Evolutionary conservation across 1,140 invertebrate genomes (phyloP), one percentile per base, ranked within the genome.

Genomic region (Hyles euphorbiae): DNA sequence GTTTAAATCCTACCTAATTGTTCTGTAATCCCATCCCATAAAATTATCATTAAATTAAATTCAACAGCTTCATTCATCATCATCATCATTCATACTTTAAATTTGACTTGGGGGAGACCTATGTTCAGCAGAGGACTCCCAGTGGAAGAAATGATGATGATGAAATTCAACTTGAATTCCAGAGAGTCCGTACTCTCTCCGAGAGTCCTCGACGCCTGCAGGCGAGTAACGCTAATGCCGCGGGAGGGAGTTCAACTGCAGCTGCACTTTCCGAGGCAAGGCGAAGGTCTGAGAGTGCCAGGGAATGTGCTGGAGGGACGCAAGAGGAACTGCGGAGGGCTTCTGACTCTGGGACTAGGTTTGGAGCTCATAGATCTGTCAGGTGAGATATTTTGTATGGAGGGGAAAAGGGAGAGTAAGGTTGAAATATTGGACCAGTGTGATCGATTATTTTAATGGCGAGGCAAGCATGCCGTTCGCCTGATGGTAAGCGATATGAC

Each of bases 121-220:
- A 22, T 22, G 22, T 22, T 22, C 22, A 22, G 22, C 22, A 22
- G 22, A 22, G 22, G 22, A 22, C 22, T 22, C 22, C 22, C 22
- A 22, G 22, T 22, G 22, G 22, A 22, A 22, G 22, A 22, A 22
- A 22, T 22, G 22, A 22, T 22, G 22, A 22, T 22, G 22, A 22
- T 22, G 22, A 22, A 22, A 2, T 22, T 22, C 22, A 22, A 22
- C 22, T 22, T 22, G 22, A 22, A 22, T 22, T 48, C 12, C 71
- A 87, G 71, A 76, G 83, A 2, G 78, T 79, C 3, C 78, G 78
- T 9, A 84, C 76, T 0, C 68, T 76, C 71, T 71, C 82, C 34
- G 82, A 85, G 68, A 78, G 76, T 11, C 79, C 81, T 0, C 76
- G 81, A 0, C 78, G 83, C 0, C 67, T 79, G 40, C 73, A 76